Conservation (phyloP, 2,797 vertebrate genomes). For the Cossypha heuglini region DNA sequence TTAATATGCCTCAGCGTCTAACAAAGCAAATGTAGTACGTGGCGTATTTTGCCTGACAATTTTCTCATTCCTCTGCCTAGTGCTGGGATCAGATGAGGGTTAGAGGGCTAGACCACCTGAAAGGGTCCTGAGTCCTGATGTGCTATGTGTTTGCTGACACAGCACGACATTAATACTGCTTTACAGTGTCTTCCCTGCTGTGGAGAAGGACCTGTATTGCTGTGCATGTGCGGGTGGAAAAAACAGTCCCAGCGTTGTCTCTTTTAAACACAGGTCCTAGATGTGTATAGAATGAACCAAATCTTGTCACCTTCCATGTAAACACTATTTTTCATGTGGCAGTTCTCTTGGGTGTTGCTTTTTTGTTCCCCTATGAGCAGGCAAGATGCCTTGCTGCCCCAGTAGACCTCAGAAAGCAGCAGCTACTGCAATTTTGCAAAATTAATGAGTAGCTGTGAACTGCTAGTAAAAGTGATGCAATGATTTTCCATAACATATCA, state of each 20-base stretch:
- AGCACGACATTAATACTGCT: background rate
- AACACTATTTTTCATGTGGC: background rate
- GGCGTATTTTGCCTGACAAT: background rate
- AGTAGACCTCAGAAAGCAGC: background rate
- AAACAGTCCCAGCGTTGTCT: background rate
- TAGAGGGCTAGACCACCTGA: background rate
- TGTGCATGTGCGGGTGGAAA: background rate
- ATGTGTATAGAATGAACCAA: background rate
- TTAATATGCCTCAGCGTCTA: background rate
- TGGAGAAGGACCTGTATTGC: background rate
- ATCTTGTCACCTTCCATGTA: background rate
- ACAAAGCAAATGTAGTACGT: background rate
- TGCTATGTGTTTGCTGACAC: background rate
- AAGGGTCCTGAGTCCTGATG: background rate
- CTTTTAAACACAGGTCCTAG: background rate
- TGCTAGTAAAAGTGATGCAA: constrained; percentile 27
- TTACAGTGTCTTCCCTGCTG: background rate
- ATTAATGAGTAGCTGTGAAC: constrained; percentile 44
- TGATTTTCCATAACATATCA: constrained; percentile 41
- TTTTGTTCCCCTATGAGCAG: background rate
- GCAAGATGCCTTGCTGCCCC: background rate
- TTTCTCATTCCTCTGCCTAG: background rate
- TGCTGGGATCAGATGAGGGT: background rate
- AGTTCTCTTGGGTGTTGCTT: background rate
- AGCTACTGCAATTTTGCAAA: constrained; percentile 19